Base-by-base conservation (phyloP, 2,888 invertebrate genomes). In the Teleiodes luculella region DNA sequence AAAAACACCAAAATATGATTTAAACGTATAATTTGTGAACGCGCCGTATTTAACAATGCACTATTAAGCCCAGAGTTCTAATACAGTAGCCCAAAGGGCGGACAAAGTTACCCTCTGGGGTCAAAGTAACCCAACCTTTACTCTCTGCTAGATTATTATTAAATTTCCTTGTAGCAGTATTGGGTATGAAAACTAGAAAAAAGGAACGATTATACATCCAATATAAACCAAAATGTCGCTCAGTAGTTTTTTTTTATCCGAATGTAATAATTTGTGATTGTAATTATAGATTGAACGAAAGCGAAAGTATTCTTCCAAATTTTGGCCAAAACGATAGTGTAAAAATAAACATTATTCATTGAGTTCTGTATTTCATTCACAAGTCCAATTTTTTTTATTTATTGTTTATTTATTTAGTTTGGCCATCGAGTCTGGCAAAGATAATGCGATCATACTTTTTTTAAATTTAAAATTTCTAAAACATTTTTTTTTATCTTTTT, bases 311-410 rank as follows among this genome's bases (percentile, higher is more conserved):
- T 86, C 87, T 88, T 87, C 88, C 86, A 83, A 74, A 76, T 78
- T 81, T 76, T 76, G 84, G 86, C 86, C 86, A 87, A 87, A 83
- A 70, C 52, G 67, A 80, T 83, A 86, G 80, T 76, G 79, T 83
- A 79, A 75, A 77, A 87, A 86, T 86, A 85, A 55, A 85, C 78
- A 83, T 72, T 76, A 80, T 75, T 76, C 71, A 78, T 43, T 63
- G 72, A 74, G 52, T 7, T 33, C 33, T 53, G 53, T 53, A 61
- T 63, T 62, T 70, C 57, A 63, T 70, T 73, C 28, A 28, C 10
- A 8, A 33, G 8, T 33, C 10, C 33, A 33, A n/a, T 3, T n/a
- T 11, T 33, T 28, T 28, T 43, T 13, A 43, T 28, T 43, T 16
- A 36, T n/a, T 36, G 63, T 63, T 53, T 56, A 31, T 52, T 41